Base-by-base conservation (phyloP, 2,113 vertebrate genomes). In the Thamnophis sirtalis region DNA sequence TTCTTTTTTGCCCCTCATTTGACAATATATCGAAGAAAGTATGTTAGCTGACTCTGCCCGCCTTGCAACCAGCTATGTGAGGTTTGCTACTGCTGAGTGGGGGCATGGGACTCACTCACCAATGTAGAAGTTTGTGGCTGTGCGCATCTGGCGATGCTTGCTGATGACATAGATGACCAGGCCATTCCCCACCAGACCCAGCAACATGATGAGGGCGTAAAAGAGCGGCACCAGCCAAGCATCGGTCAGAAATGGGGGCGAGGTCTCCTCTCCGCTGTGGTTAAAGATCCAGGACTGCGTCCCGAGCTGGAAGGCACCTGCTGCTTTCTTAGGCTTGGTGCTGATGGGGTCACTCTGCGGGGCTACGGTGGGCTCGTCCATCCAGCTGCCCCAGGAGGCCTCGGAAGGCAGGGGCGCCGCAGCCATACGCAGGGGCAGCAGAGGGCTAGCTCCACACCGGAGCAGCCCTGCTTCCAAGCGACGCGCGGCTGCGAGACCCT, bases 81-180 rank as follows among this genome's bases (percentile, higher is more conserved):
- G 5, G 9, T 21, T 7, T 43, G 19, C 33, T 21, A 9, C 73
- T 80, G 3, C 33, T 5, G 50, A 63, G 43, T 0, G 1, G 15
- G 48, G 6, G 9, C 51, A 17, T 22, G 19, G 7, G 48, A 8
- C 3, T 58, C 7, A 58, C 96, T 95, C 92, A 96, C 96, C 96
- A 38, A 96, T 96, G 91, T 96, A 96, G 92, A 94, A 96, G 89
- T 96, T 96, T 58, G 96, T 96, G 24, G 95, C 94, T 0, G 96
- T 96, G 51, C 94, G 93, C 95, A 96, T 95, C 90, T 95, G 94
- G 63, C 94, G 92, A 58, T 95, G 93, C 49, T 92, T 95, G 89
- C 86, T 93, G 88, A 96, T 91, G 50, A 96, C 94, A 48, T 93
- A 96, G 68, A 96, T 93, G 53, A 96, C 94, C 73, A 96, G 68